Percentiles rank a stretch among this genome's conserved stretches.
phyloP scores from a whole-genome alignment of 92 coral and sea anemone genomes.

The Anthopleura xanthogrammica region DNA sequence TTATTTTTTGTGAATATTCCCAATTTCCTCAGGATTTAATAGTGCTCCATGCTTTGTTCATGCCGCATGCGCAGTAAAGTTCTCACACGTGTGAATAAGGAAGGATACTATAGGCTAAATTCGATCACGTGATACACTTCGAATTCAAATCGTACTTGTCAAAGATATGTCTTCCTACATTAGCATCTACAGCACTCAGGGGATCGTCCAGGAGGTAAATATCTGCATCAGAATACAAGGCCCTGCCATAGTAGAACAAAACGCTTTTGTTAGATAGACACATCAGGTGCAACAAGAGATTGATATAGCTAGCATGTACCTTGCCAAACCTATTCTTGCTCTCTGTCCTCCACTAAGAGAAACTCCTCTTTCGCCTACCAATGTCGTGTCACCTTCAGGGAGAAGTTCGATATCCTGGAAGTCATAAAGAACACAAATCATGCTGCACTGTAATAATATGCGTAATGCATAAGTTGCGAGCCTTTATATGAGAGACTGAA shows the following conservation, averaged over 20 bases:
- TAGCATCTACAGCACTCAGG: constrained; percentile 38
- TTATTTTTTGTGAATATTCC: too few species aligned
- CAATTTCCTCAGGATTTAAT: too few species aligned
- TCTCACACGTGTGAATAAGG: too few species aligned
- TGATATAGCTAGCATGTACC: constrained; percentile 5
- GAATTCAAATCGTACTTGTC: constrained; percentile 20
- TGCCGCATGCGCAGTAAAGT: too few species aligned
- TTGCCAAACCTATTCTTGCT: constrained; percentile 58
- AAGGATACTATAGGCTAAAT: too few species aligned
- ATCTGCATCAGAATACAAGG: constrained; percentile 36
- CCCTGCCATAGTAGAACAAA: constrained; percentile 6
- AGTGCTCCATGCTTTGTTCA: too few species aligned
- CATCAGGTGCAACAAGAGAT: too few species aligned
- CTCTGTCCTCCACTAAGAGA: constrained; percentile 60
- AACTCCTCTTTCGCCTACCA: constrained; percentile 60
- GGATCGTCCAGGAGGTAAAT: constrained; percentile 31
- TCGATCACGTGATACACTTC: background rate
- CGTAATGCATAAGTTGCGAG: too few species aligned
- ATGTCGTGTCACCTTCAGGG: constrained; percentile 52
- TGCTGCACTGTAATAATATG: too few species aligned
- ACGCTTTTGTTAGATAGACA: too few species aligned
- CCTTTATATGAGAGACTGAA: too few species aligned
- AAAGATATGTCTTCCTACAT: constrained; percentile 33
- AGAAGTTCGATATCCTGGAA: constrained; percentile 46
- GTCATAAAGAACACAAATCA: background rate